Percentiles rank a stretch among this genome's conserved stretches.
phyloP scores from a whole-genome alignment of 2,888 invertebrate genomes.

The Mellilla xanthometata region DNA sequence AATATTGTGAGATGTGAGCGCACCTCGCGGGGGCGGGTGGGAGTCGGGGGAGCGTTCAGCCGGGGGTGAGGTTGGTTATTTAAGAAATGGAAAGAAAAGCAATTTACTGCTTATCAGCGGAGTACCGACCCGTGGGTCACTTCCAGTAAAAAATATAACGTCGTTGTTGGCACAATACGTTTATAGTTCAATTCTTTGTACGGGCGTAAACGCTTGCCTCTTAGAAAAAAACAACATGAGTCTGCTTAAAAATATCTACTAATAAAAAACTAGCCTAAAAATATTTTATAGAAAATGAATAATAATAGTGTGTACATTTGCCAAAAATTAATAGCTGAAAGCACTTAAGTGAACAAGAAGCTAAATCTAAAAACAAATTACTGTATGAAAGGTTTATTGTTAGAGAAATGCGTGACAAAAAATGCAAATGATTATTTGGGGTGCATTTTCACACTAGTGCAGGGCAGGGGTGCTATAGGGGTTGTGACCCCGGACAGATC shows the following conservation, averaged over 20 bases:
- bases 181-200: neutral
- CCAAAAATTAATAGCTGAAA: conserved; percentile 17
- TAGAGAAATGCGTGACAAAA: conserved; percentile 53
- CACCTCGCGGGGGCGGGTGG: conserved; percentile 49
- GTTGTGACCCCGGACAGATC: conserved; percentile 60
- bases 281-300: too few relatives aligned
- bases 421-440: conserved; percentile 64
- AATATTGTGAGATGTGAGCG: conserved; percentile 64
- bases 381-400: conserved; percentile 39
- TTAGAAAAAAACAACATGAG: too few relatives aligned
- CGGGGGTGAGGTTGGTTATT: conserved; percentile 56
- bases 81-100: conserved; percentile 78
- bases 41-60: conserved; percentile 30
- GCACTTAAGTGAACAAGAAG: conserved; percentile 22
- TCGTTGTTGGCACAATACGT: conserved; percentile 39
- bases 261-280: too few relatives aligned
- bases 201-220: too few relatives aligned
- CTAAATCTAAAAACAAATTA: conserved; percentile 31
- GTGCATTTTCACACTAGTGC: conserved; percentile 57
- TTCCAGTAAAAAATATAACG: conserved; percentile 56
- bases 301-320: too few relatives aligned
- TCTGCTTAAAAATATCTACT: too few relatives aligned
- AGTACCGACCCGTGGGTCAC: conserved; percentile 64
- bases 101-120: conserved; percentile 76
- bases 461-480: conserved; percentile 44